A percentile compares a stretch with the other conserved stretches of the same genome.
Evolutionary conservation across 2,113 vertebrate genomes (phyloP).

Genomic region (Scatophagus argus): DNA sequence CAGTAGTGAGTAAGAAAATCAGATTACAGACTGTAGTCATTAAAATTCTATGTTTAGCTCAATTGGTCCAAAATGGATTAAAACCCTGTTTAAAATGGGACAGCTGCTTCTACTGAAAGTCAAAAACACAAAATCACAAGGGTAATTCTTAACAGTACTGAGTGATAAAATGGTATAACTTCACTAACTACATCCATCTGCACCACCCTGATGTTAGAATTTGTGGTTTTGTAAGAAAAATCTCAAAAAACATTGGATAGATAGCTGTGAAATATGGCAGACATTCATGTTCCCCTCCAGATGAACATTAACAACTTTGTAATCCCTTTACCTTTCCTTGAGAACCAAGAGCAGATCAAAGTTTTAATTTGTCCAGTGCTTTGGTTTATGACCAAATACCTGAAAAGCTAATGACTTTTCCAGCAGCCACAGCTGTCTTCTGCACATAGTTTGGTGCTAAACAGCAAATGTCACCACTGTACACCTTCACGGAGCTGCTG

Average conservation of each 20-base stretch:
- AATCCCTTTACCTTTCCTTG: no score
- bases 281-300: no score
- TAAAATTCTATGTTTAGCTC: neutral
- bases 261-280: no score
- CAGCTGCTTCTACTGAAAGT: no score
- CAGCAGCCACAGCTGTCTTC: neutral
- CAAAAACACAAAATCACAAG: neutral
- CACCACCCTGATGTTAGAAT: neutral
- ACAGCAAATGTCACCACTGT: no score
- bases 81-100: no score
- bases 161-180: neutral
- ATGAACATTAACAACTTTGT: no score
- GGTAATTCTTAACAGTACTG: neutral
- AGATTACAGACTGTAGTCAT: slow-evolving; percentile 6
- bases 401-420: neutral
- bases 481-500: no score
- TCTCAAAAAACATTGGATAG: neutral
- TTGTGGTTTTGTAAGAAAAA: neutral
- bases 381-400: neutral
- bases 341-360: neutral
- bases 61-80: neutral
- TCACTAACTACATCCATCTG: neutral
- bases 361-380: neutral
- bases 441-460: no score
- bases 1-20: slow-evolving; percentile 20